A percentile compares a stretch with the other conserved stretches of the same genome.
These are phyloP conservation scores for Chlorocebus sabaeus DNA, from an alignment of 2,113 vertebrate genomes.

Conservation along the genomic window DNA sequence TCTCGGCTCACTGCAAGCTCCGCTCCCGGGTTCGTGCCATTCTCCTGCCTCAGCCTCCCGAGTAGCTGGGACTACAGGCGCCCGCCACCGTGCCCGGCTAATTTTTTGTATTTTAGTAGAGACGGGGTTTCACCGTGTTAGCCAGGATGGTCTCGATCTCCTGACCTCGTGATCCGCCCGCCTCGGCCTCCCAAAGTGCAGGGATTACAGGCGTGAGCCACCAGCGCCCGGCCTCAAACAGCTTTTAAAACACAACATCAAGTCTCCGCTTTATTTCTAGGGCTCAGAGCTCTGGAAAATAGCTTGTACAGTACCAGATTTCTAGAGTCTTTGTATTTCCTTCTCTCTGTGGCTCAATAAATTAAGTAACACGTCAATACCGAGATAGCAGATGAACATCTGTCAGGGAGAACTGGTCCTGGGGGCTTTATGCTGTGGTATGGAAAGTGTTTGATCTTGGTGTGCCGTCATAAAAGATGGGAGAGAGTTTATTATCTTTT, in stretches of 20 bases:
- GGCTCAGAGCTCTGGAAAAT: slow-evolving; percentile 45
- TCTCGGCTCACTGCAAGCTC: too few relatives aligned
- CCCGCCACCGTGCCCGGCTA: too few relatives aligned
- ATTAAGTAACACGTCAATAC: slow-evolving; percentile 77
- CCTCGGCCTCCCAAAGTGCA: too few relatives aligned
- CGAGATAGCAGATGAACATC: slow-evolving; percentile 77
- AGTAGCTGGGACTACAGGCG: too few relatives aligned
- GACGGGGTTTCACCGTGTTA: too few relatives aligned
- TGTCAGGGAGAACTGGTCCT: slow-evolving; percentile 68
- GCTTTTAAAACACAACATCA: slow-evolving; percentile 53
- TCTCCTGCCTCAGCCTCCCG: too few relatives aligned
- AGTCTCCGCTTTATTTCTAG: slow-evolving; percentile 57
- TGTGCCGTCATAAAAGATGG: slow-evolving; percentile 72
- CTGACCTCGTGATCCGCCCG: too few relatives aligned
- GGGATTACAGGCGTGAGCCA: too few relatives aligned
- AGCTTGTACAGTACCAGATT: slow-evolving; percentile 67
- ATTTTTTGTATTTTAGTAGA: too few relatives aligned
- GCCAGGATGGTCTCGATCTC: too few relatives aligned
- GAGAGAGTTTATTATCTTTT: slow-evolving; percentile 77
- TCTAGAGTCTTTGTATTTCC: slow-evolving; percentile 58
- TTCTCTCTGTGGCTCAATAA: slow-evolving; percentile 76
- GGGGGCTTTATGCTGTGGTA: slow-evolving; percentile 66
- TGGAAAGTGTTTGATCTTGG: slow-evolving; percentile 77
- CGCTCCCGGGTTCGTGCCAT: too few relatives aligned
- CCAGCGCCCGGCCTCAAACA: too few relatives aligned